These are phyloP conservation scores for Spondyliosoma cantharus DNA, from an alignment of 2,797 vertebrate genomes.

Conservation along the genomic window DNA sequence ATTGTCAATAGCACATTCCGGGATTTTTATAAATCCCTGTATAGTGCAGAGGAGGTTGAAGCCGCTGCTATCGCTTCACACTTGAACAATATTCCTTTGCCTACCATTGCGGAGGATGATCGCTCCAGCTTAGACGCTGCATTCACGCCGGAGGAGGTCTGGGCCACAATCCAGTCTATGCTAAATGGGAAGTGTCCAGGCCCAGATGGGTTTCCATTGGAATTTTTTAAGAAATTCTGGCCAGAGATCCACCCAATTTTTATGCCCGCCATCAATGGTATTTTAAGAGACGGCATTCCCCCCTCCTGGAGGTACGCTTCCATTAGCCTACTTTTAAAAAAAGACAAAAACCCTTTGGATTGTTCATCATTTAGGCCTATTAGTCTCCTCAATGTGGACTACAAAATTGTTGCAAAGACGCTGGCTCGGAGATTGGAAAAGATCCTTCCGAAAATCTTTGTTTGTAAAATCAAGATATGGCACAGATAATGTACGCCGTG, in stretches of 20 bases:
- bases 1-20: background rate
- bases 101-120: conserved; percentile 1
- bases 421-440: background rate
- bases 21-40: background rate
- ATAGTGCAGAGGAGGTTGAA: background rate
- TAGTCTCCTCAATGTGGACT: background rate
- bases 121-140: background rate
- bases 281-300: background rate
- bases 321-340: background rate
- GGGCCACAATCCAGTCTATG: background rate
- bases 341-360: background rate
- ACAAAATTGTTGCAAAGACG: background rate
- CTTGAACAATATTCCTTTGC: background rate
- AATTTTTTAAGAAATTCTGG: conserved; percentile 5
- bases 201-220: background rate
- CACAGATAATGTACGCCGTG: too few relatives aligned
- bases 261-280: background rate
- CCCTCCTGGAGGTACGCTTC: background rate
- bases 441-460: too few relatives aligned
- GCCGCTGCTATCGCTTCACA: background rate
- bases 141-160: background rate
- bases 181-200: conserved; percentile 12
- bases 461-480: too few relatives aligned
- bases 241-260: background rate
- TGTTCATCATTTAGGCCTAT: background rate